These are phyloP conservation scores for Chroicocephalus ridibundus DNA, from an alignment of 2,113 vertebrate species.

Conservation along the genomic window DNA sequence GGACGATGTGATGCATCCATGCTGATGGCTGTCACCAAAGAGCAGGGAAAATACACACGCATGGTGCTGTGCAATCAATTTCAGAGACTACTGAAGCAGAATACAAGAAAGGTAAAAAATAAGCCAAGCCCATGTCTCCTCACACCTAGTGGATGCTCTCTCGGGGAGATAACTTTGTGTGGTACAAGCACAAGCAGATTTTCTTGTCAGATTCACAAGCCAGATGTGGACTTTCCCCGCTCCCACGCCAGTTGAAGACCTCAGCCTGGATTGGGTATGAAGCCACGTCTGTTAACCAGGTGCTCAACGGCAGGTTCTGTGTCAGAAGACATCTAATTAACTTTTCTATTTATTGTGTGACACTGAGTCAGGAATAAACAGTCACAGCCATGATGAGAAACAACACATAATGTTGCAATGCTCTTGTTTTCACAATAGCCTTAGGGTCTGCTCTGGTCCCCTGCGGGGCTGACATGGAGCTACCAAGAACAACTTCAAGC, in stretches of 20 bases:
- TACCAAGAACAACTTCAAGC: neutral
- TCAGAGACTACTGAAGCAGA: neutral
- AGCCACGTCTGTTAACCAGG: neutral
- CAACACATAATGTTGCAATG: neutral
- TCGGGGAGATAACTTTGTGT: neutral
- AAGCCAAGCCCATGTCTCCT: neutral
- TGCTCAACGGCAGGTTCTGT: fast-evolving
- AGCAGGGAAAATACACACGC: neutral
- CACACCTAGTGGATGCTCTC: neutral
- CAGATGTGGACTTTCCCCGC: neutral
- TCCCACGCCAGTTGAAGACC: fast-evolving
- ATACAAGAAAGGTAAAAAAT: neutral
- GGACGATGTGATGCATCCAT: neutral
- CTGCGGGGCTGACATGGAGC: neutral
- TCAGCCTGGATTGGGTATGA: neutral
- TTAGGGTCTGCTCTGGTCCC: neutral
- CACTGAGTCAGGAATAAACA: neutral
- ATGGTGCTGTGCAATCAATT: fast-evolving
- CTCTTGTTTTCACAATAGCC: neutral
- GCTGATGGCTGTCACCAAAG: neutral
- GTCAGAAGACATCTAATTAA: neutral
- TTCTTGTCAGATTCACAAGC: neutral
- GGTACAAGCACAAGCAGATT: neutral
- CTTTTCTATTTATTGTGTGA: neutral
- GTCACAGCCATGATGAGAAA: neutral